phyloP scores from a whole-genome alignment of 2,797 vertebrate genomes.

The Nyctalus aviator region DNA sequence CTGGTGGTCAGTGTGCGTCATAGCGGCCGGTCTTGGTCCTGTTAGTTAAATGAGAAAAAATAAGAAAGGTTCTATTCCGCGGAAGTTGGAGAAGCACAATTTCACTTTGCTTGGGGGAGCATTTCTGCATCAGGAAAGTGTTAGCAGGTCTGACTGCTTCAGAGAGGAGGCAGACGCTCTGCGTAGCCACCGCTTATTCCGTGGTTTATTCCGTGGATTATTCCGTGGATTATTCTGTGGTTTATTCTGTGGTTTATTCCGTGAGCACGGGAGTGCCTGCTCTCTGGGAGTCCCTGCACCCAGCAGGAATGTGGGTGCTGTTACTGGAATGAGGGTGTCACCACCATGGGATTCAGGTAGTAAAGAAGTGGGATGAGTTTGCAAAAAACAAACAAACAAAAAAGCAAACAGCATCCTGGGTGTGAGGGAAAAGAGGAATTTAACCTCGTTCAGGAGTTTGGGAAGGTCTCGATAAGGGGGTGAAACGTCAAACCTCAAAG shows the following conservation, averaged over 20 bases:
- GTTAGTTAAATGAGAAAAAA: neutral
- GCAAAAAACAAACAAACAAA: neutral
- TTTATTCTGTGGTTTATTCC: neutral
- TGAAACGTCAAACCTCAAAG: neutral
- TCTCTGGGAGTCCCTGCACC: neutral
- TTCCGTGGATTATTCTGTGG: too few species aligned
- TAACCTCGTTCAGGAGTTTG: neutral
- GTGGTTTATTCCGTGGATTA: too few species aligned
- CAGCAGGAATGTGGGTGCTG: neutral
- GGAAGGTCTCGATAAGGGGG: fast-evolving
- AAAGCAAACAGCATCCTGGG: too few species aligned
- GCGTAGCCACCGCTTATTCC: too few species aligned
- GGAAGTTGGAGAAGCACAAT: neutral
- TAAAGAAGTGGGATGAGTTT: neutral
- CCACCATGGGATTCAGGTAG: neutral
- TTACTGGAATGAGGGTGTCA: neutral
- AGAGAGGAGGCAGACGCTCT: neutral
- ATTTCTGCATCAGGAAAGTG: neutral
- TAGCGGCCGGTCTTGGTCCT: neutral
- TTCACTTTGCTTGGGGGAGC: neutral
- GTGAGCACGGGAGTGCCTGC: neutral
- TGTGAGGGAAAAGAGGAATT: neutral
- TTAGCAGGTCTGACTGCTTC: neutral
- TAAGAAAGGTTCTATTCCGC: neutral
- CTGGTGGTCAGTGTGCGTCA: too few species aligned